A percentile compares a stretch with the other conserved stretches of the same genome.
phyloP scores from a whole-genome alignment of 2,113 vertebrate species.

The Glaucomys volans region DNA sequence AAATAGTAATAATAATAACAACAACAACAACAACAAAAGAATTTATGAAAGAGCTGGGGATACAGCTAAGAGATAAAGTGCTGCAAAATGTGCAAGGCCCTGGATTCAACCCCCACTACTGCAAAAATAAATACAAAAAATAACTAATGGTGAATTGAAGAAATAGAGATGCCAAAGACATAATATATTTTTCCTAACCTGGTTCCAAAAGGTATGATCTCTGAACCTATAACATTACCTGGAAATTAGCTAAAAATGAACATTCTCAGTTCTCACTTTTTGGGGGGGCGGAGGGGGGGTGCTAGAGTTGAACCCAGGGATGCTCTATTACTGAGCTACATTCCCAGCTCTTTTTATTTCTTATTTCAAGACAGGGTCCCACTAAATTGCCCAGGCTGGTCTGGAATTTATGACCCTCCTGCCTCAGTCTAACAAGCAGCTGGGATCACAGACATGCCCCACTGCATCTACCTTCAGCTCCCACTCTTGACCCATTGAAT shows the following conservation, averaged over 20 bases:
- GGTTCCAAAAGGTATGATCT: neutral
- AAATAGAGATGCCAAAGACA: slow-evolving; percentile 2
- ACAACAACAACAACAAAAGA: no score
- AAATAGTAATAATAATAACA: no score
- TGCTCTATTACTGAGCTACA: no score
- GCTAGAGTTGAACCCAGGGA: no score
- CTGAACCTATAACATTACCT: neutral
- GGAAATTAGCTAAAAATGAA: slow-evolving; percentile 5
- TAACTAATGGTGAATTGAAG: neutral
- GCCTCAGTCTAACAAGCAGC: no score
- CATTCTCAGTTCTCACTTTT: neutral
- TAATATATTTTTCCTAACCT: neutral
- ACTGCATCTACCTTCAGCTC: neutral
- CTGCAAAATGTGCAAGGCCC: neutral
- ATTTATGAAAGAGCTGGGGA: neutral
- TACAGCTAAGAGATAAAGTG: neutral
- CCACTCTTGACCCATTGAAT: neutral
- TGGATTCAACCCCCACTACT: neutral
- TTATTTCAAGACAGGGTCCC: no score
- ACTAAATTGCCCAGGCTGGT: no score
- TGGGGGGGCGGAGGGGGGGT: no score
- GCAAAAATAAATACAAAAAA: neutral
- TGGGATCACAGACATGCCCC: no score
- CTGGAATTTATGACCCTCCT: no score
- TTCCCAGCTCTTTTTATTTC: no score